A percentile compares a stretch with the other conserved stretches of the same genome.
phyloP scores from a whole-genome alignment of 2,888 invertebrate species.

The Xylophagus ater region DNA sequence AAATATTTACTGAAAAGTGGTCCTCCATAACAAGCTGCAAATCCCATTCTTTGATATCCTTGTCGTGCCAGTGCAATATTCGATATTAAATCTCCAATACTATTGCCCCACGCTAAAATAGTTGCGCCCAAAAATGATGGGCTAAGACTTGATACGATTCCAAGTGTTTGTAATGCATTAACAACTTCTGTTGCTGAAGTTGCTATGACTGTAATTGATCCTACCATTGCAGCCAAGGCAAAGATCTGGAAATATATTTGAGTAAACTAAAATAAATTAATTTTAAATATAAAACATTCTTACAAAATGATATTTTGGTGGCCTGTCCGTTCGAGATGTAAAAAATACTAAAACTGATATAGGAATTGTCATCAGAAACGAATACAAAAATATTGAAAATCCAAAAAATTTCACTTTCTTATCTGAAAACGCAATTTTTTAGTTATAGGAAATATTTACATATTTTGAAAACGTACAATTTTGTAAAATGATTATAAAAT shows the following conservation, averaged over 20 bases:
- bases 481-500: background rate
- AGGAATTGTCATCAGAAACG: background rate
- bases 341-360: conserved; percentile 15
- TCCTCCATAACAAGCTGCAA: conserved; percentile 56
- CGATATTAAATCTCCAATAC: conserved; percentile 43
- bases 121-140: conserved; percentile 52
- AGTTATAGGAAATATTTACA: too few species aligned
- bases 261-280: background rate
- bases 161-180: conserved; percentile 43
- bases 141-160: conserved; percentile 45
- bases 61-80: conserved; percentile 48
- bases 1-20: conserved; percentile 59
- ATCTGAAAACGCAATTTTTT: background rate
- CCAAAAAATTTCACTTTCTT: background rate
- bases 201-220: conserved; percentile 46
- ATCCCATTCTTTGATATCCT: conserved; percentile 54
- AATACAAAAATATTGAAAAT: background rate
- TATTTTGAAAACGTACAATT: background rate
- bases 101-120: conserved; percentile 53
- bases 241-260: conserved; percentile 18
- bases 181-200: conserved; percentile 50
- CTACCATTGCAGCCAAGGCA: conserved; percentile 20
- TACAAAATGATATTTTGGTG: conserved; percentile 24
- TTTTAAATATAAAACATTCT: conserved; percentile 10
- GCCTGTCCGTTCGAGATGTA: conserved; percentile 20